Evolutionary conservation across 2,797 vertebrate genomes (phyloP).

Genomic region (Triplophysa bombifrons): DNA sequence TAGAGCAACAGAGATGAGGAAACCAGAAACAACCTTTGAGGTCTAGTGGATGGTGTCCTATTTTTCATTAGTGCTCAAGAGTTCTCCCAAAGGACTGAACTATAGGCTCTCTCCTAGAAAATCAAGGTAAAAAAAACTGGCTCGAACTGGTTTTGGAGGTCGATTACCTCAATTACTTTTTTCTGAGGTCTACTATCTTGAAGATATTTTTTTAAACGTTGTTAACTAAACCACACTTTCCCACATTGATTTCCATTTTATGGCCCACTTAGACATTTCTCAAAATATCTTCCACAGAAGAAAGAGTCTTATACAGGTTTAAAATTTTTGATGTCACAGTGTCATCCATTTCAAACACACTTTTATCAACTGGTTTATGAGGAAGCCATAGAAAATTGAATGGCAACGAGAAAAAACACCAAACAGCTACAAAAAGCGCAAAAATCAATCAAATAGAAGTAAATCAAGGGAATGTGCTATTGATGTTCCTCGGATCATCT

Average conservation of each 20-base stretch:
- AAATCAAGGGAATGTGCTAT: conserved; percentile 21
- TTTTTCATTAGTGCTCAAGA: not conserved
- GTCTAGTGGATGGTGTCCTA: not conserved
- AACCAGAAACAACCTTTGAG: not conserved
- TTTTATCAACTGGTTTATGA: conserved; percentile 20
- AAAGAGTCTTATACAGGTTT: no score
- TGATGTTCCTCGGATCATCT: conserved; percentile 29
- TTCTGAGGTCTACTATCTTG: no score
- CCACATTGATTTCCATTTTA: no score
- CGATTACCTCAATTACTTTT: no score
- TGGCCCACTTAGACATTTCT: no score
- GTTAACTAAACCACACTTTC: no score
- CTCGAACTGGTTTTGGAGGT: no score
- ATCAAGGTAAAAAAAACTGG: no score
- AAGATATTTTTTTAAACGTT: no score
- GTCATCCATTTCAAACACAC: not conserved
- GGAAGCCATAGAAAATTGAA: not conserved
- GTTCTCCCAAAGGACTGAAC: not conserved
- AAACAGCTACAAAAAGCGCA: not conserved
- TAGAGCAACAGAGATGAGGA: not conserved
- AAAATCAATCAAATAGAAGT: conserved; percentile 5
- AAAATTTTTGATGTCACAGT: not conserved
- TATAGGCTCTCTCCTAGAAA: no score
- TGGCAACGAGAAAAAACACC: not conserved
- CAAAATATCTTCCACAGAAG: no score